Conservation (phyloP, 2,888 invertebrate species). For the Heliconius sara region DNA sequence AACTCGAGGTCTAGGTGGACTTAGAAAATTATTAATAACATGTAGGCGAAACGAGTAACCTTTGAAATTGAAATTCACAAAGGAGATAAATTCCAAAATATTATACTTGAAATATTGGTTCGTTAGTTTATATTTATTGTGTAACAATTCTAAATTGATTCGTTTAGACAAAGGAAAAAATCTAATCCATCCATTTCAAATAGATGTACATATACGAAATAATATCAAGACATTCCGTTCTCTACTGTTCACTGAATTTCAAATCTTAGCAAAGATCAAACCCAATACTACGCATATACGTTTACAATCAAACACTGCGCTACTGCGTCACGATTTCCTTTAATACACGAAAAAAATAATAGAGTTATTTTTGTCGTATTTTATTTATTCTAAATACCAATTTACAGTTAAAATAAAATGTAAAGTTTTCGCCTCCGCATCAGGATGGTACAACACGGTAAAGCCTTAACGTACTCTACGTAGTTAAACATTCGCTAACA, state of each 20-base stretch:
- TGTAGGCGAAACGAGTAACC: conserved; percentile 4
- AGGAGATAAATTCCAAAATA: conserved; percentile 19
- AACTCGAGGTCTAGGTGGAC: background rate
- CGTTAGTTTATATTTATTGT: background rate
- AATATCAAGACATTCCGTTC: too few relatives aligned
- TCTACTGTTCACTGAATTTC: too few relatives aligned
- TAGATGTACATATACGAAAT: too few relatives aligned
- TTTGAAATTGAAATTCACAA: conserved; percentile 25
- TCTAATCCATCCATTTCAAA: too few relatives aligned
- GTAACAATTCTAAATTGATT: background rate
- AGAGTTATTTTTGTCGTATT: too few relatives aligned
- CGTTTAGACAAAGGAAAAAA: too few relatives aligned
- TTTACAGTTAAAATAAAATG: background rate
- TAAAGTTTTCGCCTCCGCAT: background rate
- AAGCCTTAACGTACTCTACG: background rate
- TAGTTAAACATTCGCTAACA: conserved; percentile 22
- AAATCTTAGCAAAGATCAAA: too few relatives aligned
- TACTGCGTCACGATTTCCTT: too few relatives aligned
- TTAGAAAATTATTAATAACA: conserved; percentile 7
- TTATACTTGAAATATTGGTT: conserved; percentile 4
- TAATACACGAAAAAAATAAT: background rate
- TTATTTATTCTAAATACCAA: background rate
- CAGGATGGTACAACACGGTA: background rate
- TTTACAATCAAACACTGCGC: too few relatives aligned
- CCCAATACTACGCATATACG: too few relatives aligned